phyloP scores from a whole-genome alignment of 2,797 vertebrate species.

The Dallia pectoralis region DNA sequence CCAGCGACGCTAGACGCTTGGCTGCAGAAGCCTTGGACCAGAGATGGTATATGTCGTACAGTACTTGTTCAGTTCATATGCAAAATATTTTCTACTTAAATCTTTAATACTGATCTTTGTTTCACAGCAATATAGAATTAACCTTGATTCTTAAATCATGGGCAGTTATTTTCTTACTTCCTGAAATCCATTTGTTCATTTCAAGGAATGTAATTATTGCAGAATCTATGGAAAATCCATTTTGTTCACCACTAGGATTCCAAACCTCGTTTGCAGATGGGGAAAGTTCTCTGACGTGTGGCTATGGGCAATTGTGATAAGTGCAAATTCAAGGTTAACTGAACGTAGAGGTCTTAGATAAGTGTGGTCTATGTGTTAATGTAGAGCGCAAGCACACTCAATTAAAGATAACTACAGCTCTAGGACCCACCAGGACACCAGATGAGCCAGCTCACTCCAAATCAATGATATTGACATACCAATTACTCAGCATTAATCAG shows the following conservation, averaged over 20 bases:
- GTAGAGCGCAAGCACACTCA: neutral
- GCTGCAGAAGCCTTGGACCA: conserved; percentile 39
- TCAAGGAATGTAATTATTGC: conserved; percentile 59
- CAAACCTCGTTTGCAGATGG: conserved; percentile 24
- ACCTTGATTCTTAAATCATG: conserved; percentile 52
- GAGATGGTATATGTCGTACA: conserved; percentile 52
- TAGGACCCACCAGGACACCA: neutral
- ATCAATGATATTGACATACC: neutral
- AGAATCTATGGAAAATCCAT: conserved; percentile 60
- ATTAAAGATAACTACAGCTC: neutral
- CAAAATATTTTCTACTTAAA: conserved; percentile 50
- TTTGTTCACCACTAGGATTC: conserved; percentile 43
- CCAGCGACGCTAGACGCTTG: conserved; percentile 23
- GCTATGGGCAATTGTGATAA: conserved; percentile 4
- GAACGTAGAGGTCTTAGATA: neutral
- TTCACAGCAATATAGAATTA: conserved; percentile 44
- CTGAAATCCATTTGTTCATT: conserved; percentile 56
- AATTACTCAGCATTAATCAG: neutral
- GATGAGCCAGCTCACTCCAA: neutral
- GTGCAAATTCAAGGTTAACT: conserved; percentile 36
- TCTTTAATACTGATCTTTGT: conserved; percentile 50
- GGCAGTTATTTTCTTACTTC: conserved; percentile 42
- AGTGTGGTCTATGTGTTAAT: neutral
- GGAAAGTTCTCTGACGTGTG: conserved; percentile 17
- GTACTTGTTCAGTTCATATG: conserved; percentile 37